These are phyloP conservation scores for Vanessa tameamea DNA, from an alignment of 1,140 invertebrate species.

Conservation along the genomic window DNA sequence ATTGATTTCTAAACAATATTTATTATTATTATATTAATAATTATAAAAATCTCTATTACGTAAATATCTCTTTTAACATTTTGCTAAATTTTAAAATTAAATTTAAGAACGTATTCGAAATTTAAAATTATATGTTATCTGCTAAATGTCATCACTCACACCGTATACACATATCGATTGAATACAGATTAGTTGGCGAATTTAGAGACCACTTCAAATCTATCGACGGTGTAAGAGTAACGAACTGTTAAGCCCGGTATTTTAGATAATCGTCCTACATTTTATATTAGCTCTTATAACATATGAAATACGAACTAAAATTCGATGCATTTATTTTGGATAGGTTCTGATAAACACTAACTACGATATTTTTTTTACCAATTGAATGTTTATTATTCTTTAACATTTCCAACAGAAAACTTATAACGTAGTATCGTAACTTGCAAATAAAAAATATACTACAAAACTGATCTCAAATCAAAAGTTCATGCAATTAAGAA, in stretches of 20 bases:
- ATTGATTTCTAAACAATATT: too few relatives aligned
- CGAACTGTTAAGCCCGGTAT: conserved; percentile 26
- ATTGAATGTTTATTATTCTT: too few relatives aligned
- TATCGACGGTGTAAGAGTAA: conserved; percentile 31
- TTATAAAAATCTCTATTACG: too few relatives aligned
- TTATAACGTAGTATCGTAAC: too few relatives aligned
- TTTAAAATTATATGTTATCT: neutral
- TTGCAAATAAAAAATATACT: too few relatives aligned
- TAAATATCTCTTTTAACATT: too few relatives aligned
- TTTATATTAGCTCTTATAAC: neutral
- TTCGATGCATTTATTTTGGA: neutral
- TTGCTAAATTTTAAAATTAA: too few relatives aligned
- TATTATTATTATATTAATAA: too few relatives aligned
- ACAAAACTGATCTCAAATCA: too few relatives aligned
- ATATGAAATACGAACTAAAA: neutral
- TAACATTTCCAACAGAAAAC: too few relatives aligned
- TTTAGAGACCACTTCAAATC: conserved; percentile 29
- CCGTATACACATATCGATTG: conserved; percentile 30
- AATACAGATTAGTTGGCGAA: conserved; percentile 38
- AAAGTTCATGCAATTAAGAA: too few relatives aligned
- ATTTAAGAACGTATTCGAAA: too few relatives aligned
- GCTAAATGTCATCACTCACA: neutral
- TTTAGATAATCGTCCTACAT: conserved; percentile 14
- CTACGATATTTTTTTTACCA: neutral
- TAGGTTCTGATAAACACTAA: neutral